Percentiles rank a stretch among this genome's conserved stretches.
phyloP scores from a whole-genome alignment of 64 coral and sea anemone species.

The Trachythela sp. region DNA sequence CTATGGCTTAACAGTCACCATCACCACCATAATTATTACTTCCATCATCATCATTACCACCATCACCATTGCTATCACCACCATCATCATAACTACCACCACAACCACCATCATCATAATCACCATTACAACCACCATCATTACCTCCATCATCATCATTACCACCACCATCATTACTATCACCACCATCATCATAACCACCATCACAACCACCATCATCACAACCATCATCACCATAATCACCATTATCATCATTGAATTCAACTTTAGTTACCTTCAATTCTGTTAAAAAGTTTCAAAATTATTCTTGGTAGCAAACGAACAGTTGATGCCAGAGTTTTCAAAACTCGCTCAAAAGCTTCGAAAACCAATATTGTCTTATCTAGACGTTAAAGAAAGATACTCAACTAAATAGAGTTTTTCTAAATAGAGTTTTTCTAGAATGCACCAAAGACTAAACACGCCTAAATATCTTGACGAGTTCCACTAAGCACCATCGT shows the following conservation, averaged over 20 bases:
- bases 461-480: too few relatives aligned
- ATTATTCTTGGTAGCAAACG: background rate
- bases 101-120: too few relatives aligned
- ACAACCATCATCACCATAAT: too few relatives aligned
- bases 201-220: too few relatives aligned
- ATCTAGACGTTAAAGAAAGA: background rate
- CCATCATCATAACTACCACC: too few relatives aligned
- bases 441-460: background rate
- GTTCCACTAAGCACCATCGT: too few relatives aligned
- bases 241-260: background rate
- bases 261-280: background rate
- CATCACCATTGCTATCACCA: background rate
- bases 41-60: too few relatives aligned
- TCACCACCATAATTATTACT: too few relatives aligned
- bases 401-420: background rate
- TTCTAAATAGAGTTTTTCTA: background rate
- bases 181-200: too few relatives aligned
- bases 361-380: background rate
- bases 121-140: too few relatives aligned
- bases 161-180: background rate
- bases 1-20: background rate
- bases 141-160: too few relatives aligned
- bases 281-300: background rate
- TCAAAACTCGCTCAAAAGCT: background rate
- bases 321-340: background rate